These are phyloP conservation scores for Cotesia congregata DNA, from an alignment of 2,888 invertebrate genomes.

Conservation along the genomic window DNA sequence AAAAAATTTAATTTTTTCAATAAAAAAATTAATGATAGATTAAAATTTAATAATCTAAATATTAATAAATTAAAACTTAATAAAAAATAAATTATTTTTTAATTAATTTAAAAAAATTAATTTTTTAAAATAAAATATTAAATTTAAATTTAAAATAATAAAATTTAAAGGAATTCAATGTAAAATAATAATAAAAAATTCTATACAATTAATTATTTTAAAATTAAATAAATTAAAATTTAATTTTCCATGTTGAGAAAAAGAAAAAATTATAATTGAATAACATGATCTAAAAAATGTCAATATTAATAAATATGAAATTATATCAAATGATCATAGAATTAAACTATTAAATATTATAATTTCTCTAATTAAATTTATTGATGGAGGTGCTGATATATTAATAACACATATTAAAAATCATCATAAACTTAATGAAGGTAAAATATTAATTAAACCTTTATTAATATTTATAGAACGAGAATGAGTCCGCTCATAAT, in stretches of 20 bases:
- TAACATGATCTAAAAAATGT: slow-evolving; percentile 78
- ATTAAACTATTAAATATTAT: slow-evolving; percentile 40
- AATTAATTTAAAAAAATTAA: slow-evolving; percentile 76
- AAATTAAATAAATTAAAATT: slow-evolving; percentile 72
- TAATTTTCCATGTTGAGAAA: slow-evolving; percentile 75
- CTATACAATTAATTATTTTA: slow-evolving; percentile 60
- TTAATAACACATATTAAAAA: slow-evolving; percentile 77
- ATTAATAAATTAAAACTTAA: slow-evolving; percentile 68
- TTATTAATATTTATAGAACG: slow-evolving; percentile 78
- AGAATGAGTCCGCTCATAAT: slow-evolving; percentile 75
- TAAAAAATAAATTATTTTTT: slow-evolving; percentile 73
- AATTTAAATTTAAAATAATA: slow-evolving; percentile 72
- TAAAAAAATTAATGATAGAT: slow-evolving; percentile 51
- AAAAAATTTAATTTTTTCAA: slow-evolving; percentile 69
- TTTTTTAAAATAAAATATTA: slow-evolving; percentile 75
- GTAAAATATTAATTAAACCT: slow-evolving; percentile 75
- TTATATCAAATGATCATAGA: slow-evolving; percentile 71
- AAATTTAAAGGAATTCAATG: slow-evolving; percentile 78
- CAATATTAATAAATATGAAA: slow-evolving; percentile 72
- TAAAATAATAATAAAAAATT: slow-evolving; percentile 76
- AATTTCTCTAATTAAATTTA: slow-evolving; percentile 77
- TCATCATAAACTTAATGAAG: slow-evolving; percentile 75
- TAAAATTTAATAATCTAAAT: slow-evolving; percentile 68
- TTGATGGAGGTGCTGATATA: slow-evolving; percentile 78
- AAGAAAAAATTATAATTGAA: slow-evolving; percentile 77